Evolutionary conservation across 2,113 vertebrate genomes (phyloP), one percentile per base, ranked within the genome.

Genomic region (Parus major): DNA sequence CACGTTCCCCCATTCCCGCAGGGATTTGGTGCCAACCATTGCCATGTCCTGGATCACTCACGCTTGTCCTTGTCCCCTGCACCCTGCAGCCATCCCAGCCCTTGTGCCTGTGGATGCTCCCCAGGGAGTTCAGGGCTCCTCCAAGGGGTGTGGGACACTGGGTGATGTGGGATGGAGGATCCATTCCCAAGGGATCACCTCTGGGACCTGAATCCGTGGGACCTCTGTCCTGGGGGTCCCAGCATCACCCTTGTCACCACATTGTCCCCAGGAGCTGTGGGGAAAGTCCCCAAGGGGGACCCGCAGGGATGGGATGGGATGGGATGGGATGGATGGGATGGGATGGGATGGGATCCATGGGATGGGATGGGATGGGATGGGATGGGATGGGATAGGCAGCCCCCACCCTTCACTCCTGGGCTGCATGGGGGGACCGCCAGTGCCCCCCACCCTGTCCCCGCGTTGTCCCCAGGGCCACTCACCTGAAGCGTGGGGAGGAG

Each of bases 111-210:
- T 1, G 25, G 72, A 2, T 36, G 68, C 21, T 90, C 29, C 56
- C 36, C 25, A 5, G 24, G 19, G n/a, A 25, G 9, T 27, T 20
- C 50, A 55, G 49, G 29, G 60, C 9, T 75, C 46, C 73, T 50
- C 52, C 0, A 0, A 12, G 63, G 14, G 2, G 0, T 3, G 35
- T 2, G 15, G 46, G 35, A 44, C 0, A 4, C 10, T 3, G 36
- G 3, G 15, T 0, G 2, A 5, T 28, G 57, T 41, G 46, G 46
- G 73, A 15, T 39, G 73, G 35, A 33, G 44, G 23, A n/a, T n/a
- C 27, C 0, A 0, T 46, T 36, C 69, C 59, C 15, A 8, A 73
- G 39, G 68, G 39, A 72, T 33, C 39, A 31, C 10, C 33, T 35
- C 31, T 13, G 59, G 53, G 33, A 35, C 7, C 59, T 21, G 33